Evolutionary conservation across 2,888 invertebrate genomes (phyloP).

Genomic region (Macrophya annulata): DNA sequence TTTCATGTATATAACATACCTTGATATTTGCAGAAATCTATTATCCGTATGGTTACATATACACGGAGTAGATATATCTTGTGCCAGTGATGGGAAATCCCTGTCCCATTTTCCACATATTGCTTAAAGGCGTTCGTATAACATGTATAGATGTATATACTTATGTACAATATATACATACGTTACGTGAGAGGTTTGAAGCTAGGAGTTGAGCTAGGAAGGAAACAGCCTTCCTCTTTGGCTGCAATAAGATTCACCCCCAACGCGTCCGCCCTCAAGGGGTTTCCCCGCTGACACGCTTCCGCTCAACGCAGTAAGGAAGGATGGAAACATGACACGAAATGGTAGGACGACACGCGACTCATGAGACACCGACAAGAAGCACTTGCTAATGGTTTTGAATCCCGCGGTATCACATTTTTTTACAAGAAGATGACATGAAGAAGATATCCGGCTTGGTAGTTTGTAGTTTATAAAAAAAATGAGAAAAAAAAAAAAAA

Average conservation of each 20-base stretch:
- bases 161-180: no score
- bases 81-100: background rate
- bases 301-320: slow-evolving; percentile 21
- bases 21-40: background rate
- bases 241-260: slow-evolving; percentile 43
- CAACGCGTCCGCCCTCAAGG: slow-evolving; percentile 24
- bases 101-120: background rate
- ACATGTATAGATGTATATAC: no score
- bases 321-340: slow-evolving; percentile 45
- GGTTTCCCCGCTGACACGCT: slow-evolving; percentile 44
- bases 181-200: slow-evolving; percentile 4
- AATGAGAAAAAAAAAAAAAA: background rate
- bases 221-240: background rate
- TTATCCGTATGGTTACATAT: background rate
- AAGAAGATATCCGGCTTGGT: background rate
- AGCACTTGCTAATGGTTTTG: slow-evolving; percentile 40
- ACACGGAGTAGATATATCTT: background rate
- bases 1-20: background rate
- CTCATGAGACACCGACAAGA: slow-evolving; percentile 7
- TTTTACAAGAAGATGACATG: background rate
- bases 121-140: background rate
- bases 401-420: slow-evolving; percentile 13
- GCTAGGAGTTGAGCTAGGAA: background rate
- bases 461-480: background rate
- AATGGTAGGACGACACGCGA: slow-evolving; percentile 29